Base-by-base conservation (phyloP, 2,113 vertebrate genomes). In the Atrichornis clamosus region DNA sequence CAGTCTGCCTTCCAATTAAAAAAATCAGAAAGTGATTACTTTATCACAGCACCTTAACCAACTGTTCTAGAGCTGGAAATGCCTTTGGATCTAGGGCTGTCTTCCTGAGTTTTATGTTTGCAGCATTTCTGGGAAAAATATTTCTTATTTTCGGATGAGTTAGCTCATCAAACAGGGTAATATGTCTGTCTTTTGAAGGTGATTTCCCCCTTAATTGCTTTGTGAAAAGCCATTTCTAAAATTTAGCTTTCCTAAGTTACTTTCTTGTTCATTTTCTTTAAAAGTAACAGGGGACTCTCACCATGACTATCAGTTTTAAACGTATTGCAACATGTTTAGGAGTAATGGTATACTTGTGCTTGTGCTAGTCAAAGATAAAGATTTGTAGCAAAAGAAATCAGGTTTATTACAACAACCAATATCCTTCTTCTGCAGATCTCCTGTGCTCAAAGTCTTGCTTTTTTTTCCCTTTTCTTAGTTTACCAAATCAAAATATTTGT, bases 21-120 rank as follows among this genome's bases (percentile, higher is more conserved):
- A 72, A 76, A 47, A 2, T 80, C 16, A 27, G 20, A 80, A 84
- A 42, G 1, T 11, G 6, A 21, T 37, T 64, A 4, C 15, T 39
- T 52, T 14, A 35, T 68, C 27, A 41, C 1, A 42, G 5, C 0
- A 39, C 5, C 2, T 73, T 77, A 49, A 30, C 1, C 8, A 24
- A 28, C 7, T 19, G 1, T 27, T 64, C 6, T 21, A 60, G n/a
- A 42, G 15, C 3, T 55, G 13, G 8, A 35, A 87, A 52, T 26
- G 1, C 3, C 49, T 79, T 76, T 69, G 24, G 11, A 53, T 33
- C 12, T 35, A 30, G 6, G 10, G 7, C 2, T 62, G 7, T 32
- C 30, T 5, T 84, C 23, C 33, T 72, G 9, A 49, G 8, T 46
- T 63, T 64, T 50, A 18, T 35, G 14, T 26, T 74, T 35, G 35